Percentiles rank a stretch among this genome's conserved stretches.
phyloP scores from a whole-genome alignment of 2,113 vertebrate genomes.

The Ophthalmolycus amberensis region DNA sequence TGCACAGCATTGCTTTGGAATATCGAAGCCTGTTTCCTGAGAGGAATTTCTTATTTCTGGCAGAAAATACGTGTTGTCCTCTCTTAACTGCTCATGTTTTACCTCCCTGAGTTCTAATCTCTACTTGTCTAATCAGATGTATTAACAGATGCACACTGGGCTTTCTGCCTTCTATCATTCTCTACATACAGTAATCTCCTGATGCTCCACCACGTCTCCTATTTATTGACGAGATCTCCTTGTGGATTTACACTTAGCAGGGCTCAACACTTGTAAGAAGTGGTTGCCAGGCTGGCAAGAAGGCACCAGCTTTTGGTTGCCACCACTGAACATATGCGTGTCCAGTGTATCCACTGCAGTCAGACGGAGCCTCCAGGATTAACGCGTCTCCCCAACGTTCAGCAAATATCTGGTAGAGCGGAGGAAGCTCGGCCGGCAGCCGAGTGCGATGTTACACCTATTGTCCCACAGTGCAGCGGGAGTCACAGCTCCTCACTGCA shows the following conservation, averaged over 20 bases:
- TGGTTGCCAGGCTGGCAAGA: too few species aligned
- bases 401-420: conserved; percentile 13
- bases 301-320: too few species aligned
- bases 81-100: conserved; percentile 18
- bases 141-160: conserved; percentile 24
- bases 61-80: conserved; percentile 11
- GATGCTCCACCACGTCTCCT: neutral
- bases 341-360: conserved; percentile 3
- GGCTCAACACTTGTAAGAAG: too few species aligned
- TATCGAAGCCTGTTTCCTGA: neutral
- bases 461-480: conserved; percentile 37
- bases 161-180: conserved; percentile 6
- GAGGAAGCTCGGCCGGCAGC: conserved; percentile 44
- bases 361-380: conserved; percentile 21
- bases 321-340: too few species aligned
- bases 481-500: conserved; percentile 31
- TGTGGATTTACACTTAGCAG: neutral
- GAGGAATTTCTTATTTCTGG: conserved; percentile 16
- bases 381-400: conserved; percentile 5
- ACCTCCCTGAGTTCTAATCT: conserved; percentile 21
- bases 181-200: conserved; percentile 15
- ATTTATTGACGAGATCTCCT: neutral
- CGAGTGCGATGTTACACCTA: conserved; percentile 61
- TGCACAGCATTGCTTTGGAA: conserved; percentile 28
- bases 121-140: conserved; percentile 44